Conservation (phyloP, 2,888 invertebrate genomes). For the Neocrepidodera transversa region DNA sequence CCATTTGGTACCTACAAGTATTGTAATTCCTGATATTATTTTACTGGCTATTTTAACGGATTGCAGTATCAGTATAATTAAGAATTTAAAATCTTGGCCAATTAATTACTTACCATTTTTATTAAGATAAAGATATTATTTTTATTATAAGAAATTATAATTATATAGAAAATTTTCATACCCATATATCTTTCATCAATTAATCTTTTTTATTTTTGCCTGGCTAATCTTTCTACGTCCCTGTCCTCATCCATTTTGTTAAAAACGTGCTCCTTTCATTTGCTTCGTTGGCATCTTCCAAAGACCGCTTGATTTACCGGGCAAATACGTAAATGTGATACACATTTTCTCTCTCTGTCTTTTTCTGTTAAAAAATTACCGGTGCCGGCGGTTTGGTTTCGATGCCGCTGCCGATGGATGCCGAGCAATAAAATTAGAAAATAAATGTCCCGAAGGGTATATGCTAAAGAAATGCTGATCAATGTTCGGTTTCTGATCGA, state of each 20-base stretch:
- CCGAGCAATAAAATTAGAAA: slow-evolving; percentile 22
- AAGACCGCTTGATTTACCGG: slow-evolving; percentile 54
- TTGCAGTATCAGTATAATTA: too few relatives aligned
- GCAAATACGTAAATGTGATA: slow-evolving; percentile 54
- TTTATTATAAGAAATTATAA: too few relatives aligned
- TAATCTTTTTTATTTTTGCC: too few relatives aligned
- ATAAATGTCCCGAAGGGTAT: slow-evolving; percentile 22
- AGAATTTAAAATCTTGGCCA: too few relatives aligned
- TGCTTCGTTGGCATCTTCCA: slow-evolving; percentile 52
- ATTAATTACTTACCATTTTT: too few relatives aligned
- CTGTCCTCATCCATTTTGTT: slow-evolving; percentile 50
- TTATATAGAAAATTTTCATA: too few relatives aligned
- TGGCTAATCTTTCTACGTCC: not conserved
- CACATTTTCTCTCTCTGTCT: slow-evolving; percentile 43
- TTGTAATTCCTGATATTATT: too few relatives aligned
- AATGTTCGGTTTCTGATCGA: slow-evolving; percentile 9
- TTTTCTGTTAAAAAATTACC: slow-evolving; percentile 21
- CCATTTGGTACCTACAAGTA: too few relatives aligned
- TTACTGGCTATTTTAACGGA: too few relatives aligned
- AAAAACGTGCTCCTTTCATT: slow-evolving; percentile 55
- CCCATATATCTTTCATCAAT: too few relatives aligned
- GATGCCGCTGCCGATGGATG: slow-evolving; percentile 1
- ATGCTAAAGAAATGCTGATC: slow-evolving; percentile 13
- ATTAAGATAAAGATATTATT: too few relatives aligned
- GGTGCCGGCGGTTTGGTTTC: slow-evolving; percentile 16